phyloP scores from a whole-genome alignment of 2,113 vertebrate species.

The Clinocottus analis region DNA sequence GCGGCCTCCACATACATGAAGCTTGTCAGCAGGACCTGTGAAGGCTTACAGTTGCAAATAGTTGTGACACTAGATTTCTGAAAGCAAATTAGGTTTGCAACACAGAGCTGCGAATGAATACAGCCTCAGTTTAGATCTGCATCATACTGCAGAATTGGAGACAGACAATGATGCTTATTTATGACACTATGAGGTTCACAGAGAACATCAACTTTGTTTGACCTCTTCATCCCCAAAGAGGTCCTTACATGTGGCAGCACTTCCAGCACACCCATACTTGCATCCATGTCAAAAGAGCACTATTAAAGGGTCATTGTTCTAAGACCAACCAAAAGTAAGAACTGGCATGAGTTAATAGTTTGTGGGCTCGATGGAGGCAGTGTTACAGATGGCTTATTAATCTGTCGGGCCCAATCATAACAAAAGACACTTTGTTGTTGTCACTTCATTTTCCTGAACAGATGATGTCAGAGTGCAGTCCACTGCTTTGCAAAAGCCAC shows the following conservation, averaged over 20 bases:
- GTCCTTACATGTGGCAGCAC: constrained; percentile 10
- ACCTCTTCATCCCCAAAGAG: constrained; percentile 1
- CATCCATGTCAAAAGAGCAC: constrained; percentile 1
- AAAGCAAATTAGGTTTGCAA: constrained; percentile 18
- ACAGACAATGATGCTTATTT: constrained; percentile 42
- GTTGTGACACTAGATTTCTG: constrained; percentile 17
- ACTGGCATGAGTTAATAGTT: constrained; percentile 24
- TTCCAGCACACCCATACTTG: constrained; percentile 18
- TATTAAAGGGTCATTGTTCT: constrained; percentile 14
- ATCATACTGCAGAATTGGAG: constrained; percentile 3
- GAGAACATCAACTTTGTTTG: constrained; percentile 24
- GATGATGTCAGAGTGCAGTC: constrained; percentile 56
- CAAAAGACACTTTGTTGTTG: constrained; percentile 51
- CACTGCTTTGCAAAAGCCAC: constrained; percentile 54
- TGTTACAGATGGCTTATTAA: constrained; percentile 38
- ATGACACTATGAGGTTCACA: constrained; percentile 26
- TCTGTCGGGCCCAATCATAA: constrained; percentile 26
- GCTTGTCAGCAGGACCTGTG: constrained; percentile 21
- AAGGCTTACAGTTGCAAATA: constrained; percentile 16
- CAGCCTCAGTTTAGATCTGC: constrained; percentile 7
- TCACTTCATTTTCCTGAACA: constrained; percentile 55
- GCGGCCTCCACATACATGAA: constrained; percentile 10
- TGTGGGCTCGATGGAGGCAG: constrained; percentile 13
- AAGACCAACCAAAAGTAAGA: constrained; percentile 20
- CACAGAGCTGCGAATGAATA: constrained; percentile 15